Base-by-base conservation (phyloP, 1,140 invertebrate species). In the Drosophila yakuba region DNA sequence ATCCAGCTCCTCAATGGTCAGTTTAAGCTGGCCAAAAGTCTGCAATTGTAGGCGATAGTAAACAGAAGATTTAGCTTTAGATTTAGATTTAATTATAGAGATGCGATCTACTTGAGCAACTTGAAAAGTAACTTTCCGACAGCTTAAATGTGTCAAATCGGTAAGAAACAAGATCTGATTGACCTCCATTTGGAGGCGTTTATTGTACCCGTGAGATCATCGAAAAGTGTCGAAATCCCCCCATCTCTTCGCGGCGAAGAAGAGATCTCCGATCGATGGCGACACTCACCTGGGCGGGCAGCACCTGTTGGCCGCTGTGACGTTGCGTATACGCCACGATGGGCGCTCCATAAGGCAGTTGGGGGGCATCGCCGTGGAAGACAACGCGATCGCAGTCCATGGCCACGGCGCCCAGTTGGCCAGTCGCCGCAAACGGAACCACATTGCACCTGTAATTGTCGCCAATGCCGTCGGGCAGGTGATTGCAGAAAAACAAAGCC, bases 371-470 rank as follows among this genome's bases (percentile, higher is more conserved):
- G 12, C 95, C 94, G 17, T 95, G 93, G 71, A 98, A 97, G n/a
- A 97, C 95, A 12, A 97, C 95, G 17, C 94, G 93, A 92, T 98
- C 97, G 91, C 97, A 98, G 90, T 98, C 95, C 93, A 97, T 92
- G 72, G 91, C 91, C 73, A 92, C 91, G 17, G 92, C 91, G 3
- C 90, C 91, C 35, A 92, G 89, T 52, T 92, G 91, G 25, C 89
- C 91, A 60, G 90, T 92, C 43, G 91, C 74, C 50, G 82, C 91
- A 74, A 92, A 92, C 55, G 89, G 89, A 75, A 92, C 92, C 52
- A 92, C 91, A 88, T 92, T 92, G 69, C 92, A 92, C 68, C 91
- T 92, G 72, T 78, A 90, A 86, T 85, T 79, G 85, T 81, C 52
- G 81, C 44, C 74, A 75, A 64, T 17, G 66, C 62, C 41, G 15